Evolutionary conservation across 2,113 vertebrate genomes (phyloP).

Genomic region (Myrmophylax atrothorax): DNA sequence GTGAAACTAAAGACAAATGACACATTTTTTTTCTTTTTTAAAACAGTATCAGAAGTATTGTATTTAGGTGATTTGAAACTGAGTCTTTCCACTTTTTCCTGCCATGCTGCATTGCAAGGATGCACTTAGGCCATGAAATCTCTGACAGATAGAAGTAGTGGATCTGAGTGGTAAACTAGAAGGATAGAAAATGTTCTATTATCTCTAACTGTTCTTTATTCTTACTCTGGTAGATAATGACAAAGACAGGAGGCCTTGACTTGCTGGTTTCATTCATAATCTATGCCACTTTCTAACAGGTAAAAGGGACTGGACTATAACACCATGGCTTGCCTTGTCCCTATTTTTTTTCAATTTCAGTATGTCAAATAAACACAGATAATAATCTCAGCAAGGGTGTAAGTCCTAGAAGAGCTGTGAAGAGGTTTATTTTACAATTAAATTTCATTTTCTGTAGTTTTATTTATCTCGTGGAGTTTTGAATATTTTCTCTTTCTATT

Average conservation of each 20-base stretch:
- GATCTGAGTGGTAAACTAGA: background rate
- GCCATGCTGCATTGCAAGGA: background rate
- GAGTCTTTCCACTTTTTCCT: background rate
- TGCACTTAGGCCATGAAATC: background rate
- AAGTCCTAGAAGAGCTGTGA: background rate
- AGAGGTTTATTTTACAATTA: background rate
- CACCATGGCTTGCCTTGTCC: background rate
- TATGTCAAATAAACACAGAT: background rate
- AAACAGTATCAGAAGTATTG: background rate
- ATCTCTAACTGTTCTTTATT: background rate
- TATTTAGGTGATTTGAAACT: background rate
- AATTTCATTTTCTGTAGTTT: background rate
- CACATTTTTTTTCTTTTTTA: fast-evolving
- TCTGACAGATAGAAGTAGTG: background rate
- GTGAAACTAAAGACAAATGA: background rate
- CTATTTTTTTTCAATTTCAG: background rate
- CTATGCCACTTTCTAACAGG: background rate
- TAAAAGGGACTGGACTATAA: background rate
- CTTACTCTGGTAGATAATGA: background rate
- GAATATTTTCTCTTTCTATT: background rate
- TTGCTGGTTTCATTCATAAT: background rate
- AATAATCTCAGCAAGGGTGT: background rate
- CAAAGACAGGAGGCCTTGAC: fast-evolving
- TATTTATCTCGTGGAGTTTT: background rate
- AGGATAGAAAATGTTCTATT: background rate